Base-by-base conservation (phyloP, 2,888 invertebrate species). In the Ectropis crepuscularia region DNA sequence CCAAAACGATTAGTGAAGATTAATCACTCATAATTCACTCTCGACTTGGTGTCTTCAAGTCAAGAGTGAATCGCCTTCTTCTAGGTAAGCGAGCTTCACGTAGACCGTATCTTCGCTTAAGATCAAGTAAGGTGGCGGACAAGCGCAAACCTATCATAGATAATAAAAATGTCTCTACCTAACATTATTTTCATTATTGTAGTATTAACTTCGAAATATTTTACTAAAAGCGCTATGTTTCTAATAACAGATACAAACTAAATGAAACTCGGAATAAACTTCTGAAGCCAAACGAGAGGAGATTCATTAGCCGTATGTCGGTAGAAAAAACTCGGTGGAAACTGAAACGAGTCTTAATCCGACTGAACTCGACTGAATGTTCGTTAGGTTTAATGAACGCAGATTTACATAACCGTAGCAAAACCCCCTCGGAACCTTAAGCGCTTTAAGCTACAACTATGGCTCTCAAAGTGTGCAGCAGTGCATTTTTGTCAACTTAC, bases 371-470 rank as follows among this genome's bases (percentile, higher is more conserved):
- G 62, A 64, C 71, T 73, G 76, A 73, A 72, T 74, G 81, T 83
- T 86, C 85, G 86, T 85, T 85, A 85, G 77, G 74, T 75, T 78
- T 82, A 85, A 87, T 85, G 85, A 85, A 86, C 74, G 67, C 72
- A 75, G 80, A 84, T 86, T 84, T 83, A 78, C 83, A 82, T 84
- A 82, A 81, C 81, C 77, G 77, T 78, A 80, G 80, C 79, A 80
- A 82, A 83, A 79, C 81, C 69, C 57, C 69, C 60, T 66, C 61
- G 64, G 41, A 41, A 41, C 41, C 41, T 41, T 41, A 41, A 41
- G 41, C 39, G 39, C 41, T 41, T 41, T 41, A 41, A 41, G 41
- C 41, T 41, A 41, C 41, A 41, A 7, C 41, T 41, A 10, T 9
- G 41, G 41, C 4, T 8, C 41, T 41, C 41, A 41, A 7, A 41